These are phyloP conservation scores for Helarctos malayanus DNA, from an alignment of 2,797 vertebrate species.

Conservation along the genomic window DNA sequence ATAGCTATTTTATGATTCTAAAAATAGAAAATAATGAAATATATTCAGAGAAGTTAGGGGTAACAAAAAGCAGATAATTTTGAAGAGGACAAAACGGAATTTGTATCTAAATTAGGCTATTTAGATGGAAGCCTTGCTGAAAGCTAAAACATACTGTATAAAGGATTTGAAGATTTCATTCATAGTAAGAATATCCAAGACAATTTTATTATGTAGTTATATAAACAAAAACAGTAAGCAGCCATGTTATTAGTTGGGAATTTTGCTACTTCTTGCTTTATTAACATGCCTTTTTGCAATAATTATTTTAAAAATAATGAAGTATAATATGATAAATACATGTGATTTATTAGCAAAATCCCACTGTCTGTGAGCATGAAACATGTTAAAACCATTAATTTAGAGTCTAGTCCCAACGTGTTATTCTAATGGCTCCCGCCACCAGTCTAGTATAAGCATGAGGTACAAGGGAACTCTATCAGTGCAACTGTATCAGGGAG, in stretches of 20 bases:
- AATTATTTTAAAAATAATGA: not conserved
- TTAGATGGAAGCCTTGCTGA: not conserved
- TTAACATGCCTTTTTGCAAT: not conserved
- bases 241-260: not conserved
- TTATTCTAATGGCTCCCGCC: not conserved
- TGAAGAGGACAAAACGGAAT: not conserved
- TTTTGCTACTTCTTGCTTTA: not conserved
- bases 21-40: slow-evolving; percentile 19
- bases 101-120: slow-evolving; percentile 13
- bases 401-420: not conserved
- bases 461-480: not conserved
- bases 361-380: not conserved
- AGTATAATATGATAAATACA: not conserved
- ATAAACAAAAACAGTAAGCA: not conserved
- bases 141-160: not conserved
- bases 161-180: not conserved
- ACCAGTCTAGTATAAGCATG: not conserved
- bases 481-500: not conserved
- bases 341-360: not conserved
- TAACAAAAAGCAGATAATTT: not conserved
- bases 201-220: not conserved
- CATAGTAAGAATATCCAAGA: not conserved
- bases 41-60: not conserved
- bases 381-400: not conserved
- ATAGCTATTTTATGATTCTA: not conserved